These are phyloP conservation scores for Okapia johnstoni DNA, from an alignment of 2,113 vertebrate genomes.

Conservation along the genomic window DNA sequence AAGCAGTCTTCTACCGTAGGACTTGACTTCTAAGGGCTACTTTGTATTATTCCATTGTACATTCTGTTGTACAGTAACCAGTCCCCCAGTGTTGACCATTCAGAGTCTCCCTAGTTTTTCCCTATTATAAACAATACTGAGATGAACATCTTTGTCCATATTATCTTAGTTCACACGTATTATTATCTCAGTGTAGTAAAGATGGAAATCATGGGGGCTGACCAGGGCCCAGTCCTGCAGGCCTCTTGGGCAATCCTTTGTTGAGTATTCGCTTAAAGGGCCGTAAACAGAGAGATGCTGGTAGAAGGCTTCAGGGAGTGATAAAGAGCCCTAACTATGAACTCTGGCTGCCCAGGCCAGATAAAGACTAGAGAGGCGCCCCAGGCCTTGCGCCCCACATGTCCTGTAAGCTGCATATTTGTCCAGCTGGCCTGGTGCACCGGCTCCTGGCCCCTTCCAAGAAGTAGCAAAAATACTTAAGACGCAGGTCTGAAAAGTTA, in stretches of 20 bases:
- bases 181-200: neutral
- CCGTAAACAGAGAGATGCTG: neutral
- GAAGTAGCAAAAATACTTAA: neutral
- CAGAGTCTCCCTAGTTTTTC: neutral
- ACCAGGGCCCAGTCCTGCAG: neutral
- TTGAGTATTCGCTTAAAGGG: neutral
- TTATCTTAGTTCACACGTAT: neutral
- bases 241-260: no score
- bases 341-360: neutral
- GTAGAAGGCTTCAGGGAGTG: neutral
- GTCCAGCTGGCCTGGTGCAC: neutral
- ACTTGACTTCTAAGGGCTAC: neutral
- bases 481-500: neutral
- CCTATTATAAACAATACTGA: neutral
- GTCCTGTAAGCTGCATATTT: neutral
- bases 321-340: neutral
- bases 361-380: neutral
- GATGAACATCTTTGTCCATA: neutral
- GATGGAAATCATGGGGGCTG: no score
- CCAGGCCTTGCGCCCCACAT: neutral
- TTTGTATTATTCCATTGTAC: accelerated
- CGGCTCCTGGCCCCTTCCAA: neutral
- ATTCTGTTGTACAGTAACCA: neutral
- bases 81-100: accelerated
- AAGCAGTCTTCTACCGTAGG: neutral